Percentiles rank a stretch among this genome's conserved stretches.
phyloP scores from a whole-genome alignment of 2,113 vertebrate species.

The Protobothrops mucrosquamatus region DNA sequence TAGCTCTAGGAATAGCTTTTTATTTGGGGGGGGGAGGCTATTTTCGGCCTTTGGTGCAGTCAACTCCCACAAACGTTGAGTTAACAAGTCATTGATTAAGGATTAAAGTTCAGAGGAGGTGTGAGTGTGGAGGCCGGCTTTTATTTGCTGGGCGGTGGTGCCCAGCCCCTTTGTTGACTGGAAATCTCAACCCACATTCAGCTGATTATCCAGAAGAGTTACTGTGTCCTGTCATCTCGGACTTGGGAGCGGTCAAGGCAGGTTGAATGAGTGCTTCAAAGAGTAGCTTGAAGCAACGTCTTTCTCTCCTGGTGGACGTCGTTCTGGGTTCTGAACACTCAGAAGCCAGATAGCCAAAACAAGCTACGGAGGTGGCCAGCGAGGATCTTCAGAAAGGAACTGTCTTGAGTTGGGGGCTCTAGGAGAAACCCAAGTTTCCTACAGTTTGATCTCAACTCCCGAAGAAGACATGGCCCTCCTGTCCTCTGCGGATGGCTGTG shows the following conservation, averaged over 20 bases:
- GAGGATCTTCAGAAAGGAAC: background rate
- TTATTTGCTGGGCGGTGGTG: background rate
- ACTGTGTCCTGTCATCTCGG: no score
- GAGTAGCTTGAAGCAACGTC: rapidly evolving
- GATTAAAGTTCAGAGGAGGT: constrained; percentile 2
- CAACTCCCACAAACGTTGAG: background rate
- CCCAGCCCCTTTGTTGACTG: no score
- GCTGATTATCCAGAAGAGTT: background rate
- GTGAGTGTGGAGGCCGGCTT: background rate
- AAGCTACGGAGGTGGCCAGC: no score
- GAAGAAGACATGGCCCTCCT: background rate
- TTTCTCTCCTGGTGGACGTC: rapidly evolving
- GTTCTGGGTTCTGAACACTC: background rate
- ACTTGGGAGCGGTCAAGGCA: rapidly evolving
- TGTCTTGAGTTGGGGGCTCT: background rate
- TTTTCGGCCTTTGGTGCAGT: background rate
- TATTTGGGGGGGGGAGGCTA: background rate
- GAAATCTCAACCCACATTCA: background rate
- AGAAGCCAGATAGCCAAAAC: background rate
- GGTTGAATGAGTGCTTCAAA: background rate
- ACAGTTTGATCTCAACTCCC: background rate
- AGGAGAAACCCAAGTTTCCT: background rate
- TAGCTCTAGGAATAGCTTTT: background rate
- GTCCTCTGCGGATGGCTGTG: rapidly evolving
- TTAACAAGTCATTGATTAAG: constrained; percentile 29